phyloP scores from a whole-genome alignment of 2,113 vertebrate genomes.

The Todiramphus saurophagus region DNA sequence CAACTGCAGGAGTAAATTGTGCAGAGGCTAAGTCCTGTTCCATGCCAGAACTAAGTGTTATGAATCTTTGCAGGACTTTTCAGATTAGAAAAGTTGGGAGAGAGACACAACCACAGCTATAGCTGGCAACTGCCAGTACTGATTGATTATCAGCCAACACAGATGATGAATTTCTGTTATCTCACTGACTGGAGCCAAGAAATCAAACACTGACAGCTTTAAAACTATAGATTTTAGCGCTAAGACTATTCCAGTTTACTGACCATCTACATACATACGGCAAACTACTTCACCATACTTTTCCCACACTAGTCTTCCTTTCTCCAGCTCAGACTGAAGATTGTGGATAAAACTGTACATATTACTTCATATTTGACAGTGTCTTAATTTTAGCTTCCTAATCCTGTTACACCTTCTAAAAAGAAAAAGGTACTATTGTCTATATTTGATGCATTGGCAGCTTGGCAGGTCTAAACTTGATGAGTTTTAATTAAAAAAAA shows the following conservation, averaged over 20 bases:
- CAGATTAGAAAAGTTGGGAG: neutral
- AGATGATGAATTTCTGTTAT: neutral
- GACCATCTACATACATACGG: neutral
- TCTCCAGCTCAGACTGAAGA: neutral
- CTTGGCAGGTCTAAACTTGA: neutral
- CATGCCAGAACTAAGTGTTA: neutral
- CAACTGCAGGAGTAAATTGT: neutral
- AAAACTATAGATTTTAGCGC: neutral
- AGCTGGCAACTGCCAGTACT: neutral
- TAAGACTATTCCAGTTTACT: neutral
- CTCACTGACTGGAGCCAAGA: neutral
- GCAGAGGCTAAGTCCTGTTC: neutral
- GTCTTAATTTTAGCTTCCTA: neutral
- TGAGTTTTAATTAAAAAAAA: neutral
- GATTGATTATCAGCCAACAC: neutral
- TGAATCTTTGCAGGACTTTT: neutral
- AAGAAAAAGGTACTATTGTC: neutral
- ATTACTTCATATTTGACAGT: neutral
- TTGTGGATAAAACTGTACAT: neutral
- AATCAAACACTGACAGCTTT: neutral
- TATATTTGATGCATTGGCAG: neutral
- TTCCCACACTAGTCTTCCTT: neutral
- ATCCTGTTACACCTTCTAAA: neutral
- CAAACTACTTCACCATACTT: neutral
- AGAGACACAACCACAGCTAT: neutral